phyloP scores from a whole-genome alignment of 2,888 invertebrate species.

The Aphidius colemani region DNA sequence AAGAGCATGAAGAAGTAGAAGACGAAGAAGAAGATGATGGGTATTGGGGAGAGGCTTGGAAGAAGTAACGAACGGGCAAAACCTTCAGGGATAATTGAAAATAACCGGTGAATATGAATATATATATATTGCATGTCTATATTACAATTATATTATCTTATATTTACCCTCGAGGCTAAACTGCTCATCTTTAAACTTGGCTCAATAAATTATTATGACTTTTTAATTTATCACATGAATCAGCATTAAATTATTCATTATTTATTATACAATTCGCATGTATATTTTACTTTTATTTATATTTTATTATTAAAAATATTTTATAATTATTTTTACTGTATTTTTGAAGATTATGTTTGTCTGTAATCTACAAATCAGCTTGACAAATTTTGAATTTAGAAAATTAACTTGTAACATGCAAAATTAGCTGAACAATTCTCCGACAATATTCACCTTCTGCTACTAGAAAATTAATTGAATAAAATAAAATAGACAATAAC shows the following conservation, averaged over 20 bases:
- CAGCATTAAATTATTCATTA: background rate
- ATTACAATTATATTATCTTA: slow-evolving; percentile 48
- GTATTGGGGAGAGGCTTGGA: slow-evolving; percentile 26
- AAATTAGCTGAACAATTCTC: too few relatives aligned
- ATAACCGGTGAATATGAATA: slow-evolving; percentile 47
- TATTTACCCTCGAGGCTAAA: slow-evolving; percentile 32
- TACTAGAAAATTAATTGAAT: too few relatives aligned
- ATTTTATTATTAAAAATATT: too few relatives aligned
- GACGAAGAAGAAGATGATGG: slow-evolving; percentile 11
- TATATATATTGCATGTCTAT: slow-evolving; percentile 28
- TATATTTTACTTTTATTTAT: too few relatives aligned
- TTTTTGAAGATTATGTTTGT: background rate
- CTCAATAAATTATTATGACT: slow-evolving; percentile 1
- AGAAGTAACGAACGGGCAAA: slow-evolving; percentile 38
- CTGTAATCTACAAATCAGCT: too few relatives aligned
- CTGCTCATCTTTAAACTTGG: background rate
- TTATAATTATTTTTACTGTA: background rate
- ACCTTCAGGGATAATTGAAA: slow-evolving; percentile 57
- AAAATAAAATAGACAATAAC: too few relatives aligned
- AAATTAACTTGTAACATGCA: too few relatives aligned
- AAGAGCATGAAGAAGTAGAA: slow-evolving; percentile 21
- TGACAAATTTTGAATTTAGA: too few relatives aligned
- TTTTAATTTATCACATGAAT: background rate
- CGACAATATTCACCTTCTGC: too few relatives aligned
- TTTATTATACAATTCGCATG: background rate